phyloP scores from a whole-genome alignment of 2,797 vertebrate genomes.

The Kryptopterus vitreolus region DNA sequence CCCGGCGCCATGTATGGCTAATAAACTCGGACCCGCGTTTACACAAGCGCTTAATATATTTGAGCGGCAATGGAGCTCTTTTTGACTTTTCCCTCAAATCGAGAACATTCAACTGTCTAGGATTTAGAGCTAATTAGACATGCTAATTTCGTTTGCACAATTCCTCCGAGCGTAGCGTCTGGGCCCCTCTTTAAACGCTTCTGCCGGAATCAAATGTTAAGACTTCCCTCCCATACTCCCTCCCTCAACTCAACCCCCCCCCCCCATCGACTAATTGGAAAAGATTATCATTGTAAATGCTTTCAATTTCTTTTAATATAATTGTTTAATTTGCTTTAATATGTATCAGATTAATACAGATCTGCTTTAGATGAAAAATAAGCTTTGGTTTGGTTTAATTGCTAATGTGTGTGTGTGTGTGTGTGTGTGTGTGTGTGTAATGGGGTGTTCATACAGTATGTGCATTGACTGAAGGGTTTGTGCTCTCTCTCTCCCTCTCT shows the following conservation, averaged over 20 bases:
- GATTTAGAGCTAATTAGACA: constrained; percentile 69
- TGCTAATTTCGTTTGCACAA: constrained; percentile 67
- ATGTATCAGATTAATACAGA: constrained; percentile 52
- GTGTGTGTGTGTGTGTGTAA: background rate
- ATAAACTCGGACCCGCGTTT: constrained; percentile 4
- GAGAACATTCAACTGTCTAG: constrained; percentile 60
- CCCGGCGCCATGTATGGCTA: background rate
- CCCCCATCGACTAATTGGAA: constrained; percentile 50
- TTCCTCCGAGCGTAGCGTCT: constrained; percentile 55
- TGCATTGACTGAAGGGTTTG: background rate
- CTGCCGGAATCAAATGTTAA: constrained; percentile 60
- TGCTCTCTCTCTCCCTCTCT: background rate
- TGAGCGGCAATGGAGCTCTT: constrained; percentile 36
- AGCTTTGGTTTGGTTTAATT: constrained; percentile 46
- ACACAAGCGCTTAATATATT: constrained; percentile 34
- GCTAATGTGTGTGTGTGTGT: constrained; percentile 7
- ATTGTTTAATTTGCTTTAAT: constrained; percentile 48
- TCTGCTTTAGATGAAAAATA: constrained; percentile 33
- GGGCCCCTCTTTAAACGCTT: constrained; percentile 36
- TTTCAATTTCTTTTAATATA: constrained; percentile 46
- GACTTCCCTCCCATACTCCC: constrained; percentile 42
- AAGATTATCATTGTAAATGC: constrained; percentile 56
- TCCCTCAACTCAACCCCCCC: background rate
- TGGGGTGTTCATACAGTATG: background rate
- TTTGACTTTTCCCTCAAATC: constrained; percentile 52